Percentiles rank a stretch among this genome's conserved stretches.
These are phyloP conservation scores for Erythrocercus mccallii DNA, from an alignment of 2,113 vertebrate species.

Conservation along the genomic window DNA sequence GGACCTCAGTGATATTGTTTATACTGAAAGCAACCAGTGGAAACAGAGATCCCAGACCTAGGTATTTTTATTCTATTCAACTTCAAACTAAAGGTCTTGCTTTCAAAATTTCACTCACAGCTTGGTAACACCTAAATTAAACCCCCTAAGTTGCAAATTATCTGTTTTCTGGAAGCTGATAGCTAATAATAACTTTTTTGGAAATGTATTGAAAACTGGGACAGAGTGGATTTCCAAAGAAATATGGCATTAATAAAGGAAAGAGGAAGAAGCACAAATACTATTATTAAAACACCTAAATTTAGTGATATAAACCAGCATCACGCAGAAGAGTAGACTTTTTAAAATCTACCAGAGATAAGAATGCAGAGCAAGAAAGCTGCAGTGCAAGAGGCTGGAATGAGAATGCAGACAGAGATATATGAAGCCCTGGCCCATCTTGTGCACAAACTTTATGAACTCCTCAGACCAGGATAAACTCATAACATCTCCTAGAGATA, in stretches of 20 bases:
- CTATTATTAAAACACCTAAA: not conserved
- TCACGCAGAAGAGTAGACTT: not conserved
- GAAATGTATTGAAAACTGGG: not conserved
- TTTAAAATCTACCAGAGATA: not conserved
- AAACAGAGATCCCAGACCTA: not conserved
- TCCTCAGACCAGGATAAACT: not conserved
- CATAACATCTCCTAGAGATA: not conserved
- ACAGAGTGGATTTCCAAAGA: not conserved
- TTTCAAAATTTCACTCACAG: not conserved
- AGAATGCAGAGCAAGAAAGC: not conserved
- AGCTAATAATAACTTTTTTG: not conserved
- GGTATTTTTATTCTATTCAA: not conserved
- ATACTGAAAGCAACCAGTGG: not conserved
- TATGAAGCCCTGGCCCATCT: not conserved
- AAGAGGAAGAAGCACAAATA: not conserved
- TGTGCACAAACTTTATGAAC: not conserved
- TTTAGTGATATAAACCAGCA: not conserved
- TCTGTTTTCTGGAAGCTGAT: not conserved
- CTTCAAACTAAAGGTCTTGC: not conserved
- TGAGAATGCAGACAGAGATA: not conserved
- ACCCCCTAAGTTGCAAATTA: not conserved
- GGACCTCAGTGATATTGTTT: not conserved
- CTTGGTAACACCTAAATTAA: not conserved
- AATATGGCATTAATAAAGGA: not conserved
- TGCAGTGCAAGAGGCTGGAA: not conserved